A percentile compares a stretch with the other conserved stretches of the same genome.
These are phyloP conservation scores for Psylliodes chrysocephalus DNA, from an alignment of 2,888 invertebrate genomes.

Conservation along the genomic window DNA sequence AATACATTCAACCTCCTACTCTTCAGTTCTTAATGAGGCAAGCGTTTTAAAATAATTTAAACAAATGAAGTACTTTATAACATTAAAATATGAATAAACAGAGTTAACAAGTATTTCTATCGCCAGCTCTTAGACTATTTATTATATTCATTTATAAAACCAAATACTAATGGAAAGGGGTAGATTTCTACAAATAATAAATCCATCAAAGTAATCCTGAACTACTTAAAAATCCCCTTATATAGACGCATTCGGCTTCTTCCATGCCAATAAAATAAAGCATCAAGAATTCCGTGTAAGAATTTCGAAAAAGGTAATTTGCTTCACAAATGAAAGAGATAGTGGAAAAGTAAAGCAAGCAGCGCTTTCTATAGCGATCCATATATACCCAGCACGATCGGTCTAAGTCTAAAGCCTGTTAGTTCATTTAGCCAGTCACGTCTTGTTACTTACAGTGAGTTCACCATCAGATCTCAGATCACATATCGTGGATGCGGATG, in stretches of 20 bases:
- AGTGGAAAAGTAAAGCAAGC: conserved; percentile 31
- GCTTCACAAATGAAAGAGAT: conserved; percentile 28
- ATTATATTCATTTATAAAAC: no score
- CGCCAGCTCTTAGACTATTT: no score
- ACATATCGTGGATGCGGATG: no score
- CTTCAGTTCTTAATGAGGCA: no score
- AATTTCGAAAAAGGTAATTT: conserved; percentile 26
- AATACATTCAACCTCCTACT: no score
- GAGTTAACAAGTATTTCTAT: no score
- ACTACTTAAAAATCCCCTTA: not conserved
- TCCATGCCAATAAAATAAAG: conserved; percentile 14
- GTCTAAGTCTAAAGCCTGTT: conserved; percentile 33
- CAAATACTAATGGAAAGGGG: no score
- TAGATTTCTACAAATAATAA: not conserved
- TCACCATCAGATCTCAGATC: conserved; percentile 59
- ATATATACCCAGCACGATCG: conserved; percentile 16
- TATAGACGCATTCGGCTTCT: not conserved
- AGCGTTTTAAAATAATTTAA: no score
- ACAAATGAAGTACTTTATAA: no score
- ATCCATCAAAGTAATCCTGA: not conserved
- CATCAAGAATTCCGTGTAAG: conserved; percentile 28
- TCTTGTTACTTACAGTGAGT: conserved; percentile 59
- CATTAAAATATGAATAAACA: no score
- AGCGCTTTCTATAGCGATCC: conserved; percentile 26
- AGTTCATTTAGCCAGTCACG: conserved; percentile 62